Evolutionary conservation across 2,797 vertebrate genomes (phyloP), one percentile per base, ranked within the genome.

Genomic region (Petrocephalus schoutedeni): DNA sequence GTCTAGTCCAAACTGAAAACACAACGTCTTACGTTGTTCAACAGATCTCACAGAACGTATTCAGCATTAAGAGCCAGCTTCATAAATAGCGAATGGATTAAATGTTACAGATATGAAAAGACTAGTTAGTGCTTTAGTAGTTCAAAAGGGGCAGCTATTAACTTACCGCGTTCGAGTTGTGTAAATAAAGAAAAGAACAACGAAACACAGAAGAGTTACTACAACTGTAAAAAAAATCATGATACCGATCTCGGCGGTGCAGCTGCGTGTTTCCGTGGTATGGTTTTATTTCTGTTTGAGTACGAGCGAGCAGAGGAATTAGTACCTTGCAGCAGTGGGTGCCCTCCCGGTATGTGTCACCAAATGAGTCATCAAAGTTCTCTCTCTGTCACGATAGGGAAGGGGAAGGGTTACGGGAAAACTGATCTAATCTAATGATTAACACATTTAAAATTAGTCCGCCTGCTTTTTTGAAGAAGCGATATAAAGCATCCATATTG

Each of bases 151-250:
- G 7, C 9, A 84, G 45, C 21, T 8, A 54, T 84, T 28, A 84
- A 64, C 86, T 86, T 86, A 86, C 86, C 86, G 19, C 49, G 58
- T 64, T 86, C 86, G 58, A 14, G 21, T 56, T 87, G 21, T 87
- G 45, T 36, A 57, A 41, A 56, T 87, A 3, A 87, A 57, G 51
- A 87, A 57, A 36, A 77, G 28, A 80, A 45, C 5, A 6, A 87
- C 10, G 32, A 56, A 51, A 36, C 14, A 86, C 51, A 64, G 6
- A 51, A 51, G 9, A 64, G 41, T 53, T 64, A 67, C 8, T 57
- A 67, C 14, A 64, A 41, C 41, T 64, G 19, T 23, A 59, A 59
- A 86, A 49, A 86, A 86, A 49, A 86, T 67, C 41, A 64, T 64
- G 86, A 49, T 41, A 86, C 7, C 1, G 4, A 10, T 64, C 32